Conservation (phyloP, 2,888 invertebrate species). For the Lysandra bellargus region DNA sequence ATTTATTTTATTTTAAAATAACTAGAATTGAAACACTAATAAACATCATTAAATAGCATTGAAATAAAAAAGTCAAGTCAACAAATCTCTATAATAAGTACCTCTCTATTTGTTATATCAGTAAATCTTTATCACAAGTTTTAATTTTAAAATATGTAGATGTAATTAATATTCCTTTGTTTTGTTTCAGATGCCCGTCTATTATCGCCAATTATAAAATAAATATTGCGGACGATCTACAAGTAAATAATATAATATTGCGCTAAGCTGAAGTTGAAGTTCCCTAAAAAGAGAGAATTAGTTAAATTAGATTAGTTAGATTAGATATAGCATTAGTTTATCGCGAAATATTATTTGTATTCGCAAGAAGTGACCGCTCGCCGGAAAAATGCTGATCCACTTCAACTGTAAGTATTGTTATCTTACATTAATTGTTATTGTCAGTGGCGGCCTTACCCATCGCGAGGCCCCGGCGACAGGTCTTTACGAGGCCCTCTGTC, state of each 20-base stretch:
- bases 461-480: no score
- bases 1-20: no score
- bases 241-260: not conserved
- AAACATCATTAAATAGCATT: no score
- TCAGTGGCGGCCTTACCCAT: no score
- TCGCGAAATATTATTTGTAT: not conserved
- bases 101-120: no score
- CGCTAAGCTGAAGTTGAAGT: not conserved
- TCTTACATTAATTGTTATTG: not conserved
- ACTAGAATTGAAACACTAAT: no score
- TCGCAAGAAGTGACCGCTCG: not conserved
- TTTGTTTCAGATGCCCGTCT: constrained; percentile 24
- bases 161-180: not conserved
- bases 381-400: constrained; percentile 4
- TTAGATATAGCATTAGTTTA: not conserved
- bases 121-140: not conserved
- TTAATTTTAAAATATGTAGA: not conserved
- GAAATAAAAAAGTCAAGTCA: no score
- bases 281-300: constrained; percentile 17
- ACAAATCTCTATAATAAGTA: no score
- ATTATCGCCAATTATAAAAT: not conserved
- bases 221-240: not conserved
- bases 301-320: not conserved
- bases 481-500: no score
- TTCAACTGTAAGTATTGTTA: constrained; percentile 20